Evolutionary conservation across 2,113 vertebrate genomes (phyloP), one percentile per base, ranked within the genome.

Genomic region (Cairina moschata): DNA sequence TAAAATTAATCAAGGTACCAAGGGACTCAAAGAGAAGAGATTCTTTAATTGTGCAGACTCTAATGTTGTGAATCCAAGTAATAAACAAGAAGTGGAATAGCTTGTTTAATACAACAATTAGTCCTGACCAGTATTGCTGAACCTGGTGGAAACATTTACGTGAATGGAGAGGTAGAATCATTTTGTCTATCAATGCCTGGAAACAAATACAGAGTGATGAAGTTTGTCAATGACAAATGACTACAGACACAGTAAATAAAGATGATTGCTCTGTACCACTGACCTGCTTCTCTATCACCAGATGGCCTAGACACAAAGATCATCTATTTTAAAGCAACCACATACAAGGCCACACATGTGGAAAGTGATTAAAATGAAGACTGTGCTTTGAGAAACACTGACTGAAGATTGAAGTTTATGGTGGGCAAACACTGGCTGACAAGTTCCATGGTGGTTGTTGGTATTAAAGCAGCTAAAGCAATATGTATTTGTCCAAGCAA

Each of bases 1-100:
- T 96, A 93, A 97, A 97, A 97, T 97, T 97, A 97, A 97, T 97
- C 96, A 97, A 96, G 55, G 93, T 96, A 96, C 75, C 96, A 92
- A 93, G 96, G 96, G 96, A 97, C 55, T 88, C 40, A 88, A 96
- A 90, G 84, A 93, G 72, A 96, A 96, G 85, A 97, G 91, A 80
- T 77, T 91, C 94, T 92, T 91, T 97, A 97, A 97, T 97, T 97
- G 96, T 94, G 74, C 88, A 94, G 95, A 93, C 67, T 94, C 40
- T 71, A 86, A 80, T 1, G 4, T 76, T 38, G 40, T 0, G 20
- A 95, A 88, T 46, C 46, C 0, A 13, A 80, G 78, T 77, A 94
- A 96, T 91, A 97, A 97, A 96, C 95, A 97, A 96, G 91, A 93
- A 96, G 50, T 63, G 52, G 55, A 95, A 88, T 40, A 94, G 71